Percentiles rank a stretch among this genome's conserved stretches.
These are phyloP conservation scores for Aplocera efformata DNA, from an alignment of 2,888 invertebrate genomes.

Conservation along the genomic window DNA sequence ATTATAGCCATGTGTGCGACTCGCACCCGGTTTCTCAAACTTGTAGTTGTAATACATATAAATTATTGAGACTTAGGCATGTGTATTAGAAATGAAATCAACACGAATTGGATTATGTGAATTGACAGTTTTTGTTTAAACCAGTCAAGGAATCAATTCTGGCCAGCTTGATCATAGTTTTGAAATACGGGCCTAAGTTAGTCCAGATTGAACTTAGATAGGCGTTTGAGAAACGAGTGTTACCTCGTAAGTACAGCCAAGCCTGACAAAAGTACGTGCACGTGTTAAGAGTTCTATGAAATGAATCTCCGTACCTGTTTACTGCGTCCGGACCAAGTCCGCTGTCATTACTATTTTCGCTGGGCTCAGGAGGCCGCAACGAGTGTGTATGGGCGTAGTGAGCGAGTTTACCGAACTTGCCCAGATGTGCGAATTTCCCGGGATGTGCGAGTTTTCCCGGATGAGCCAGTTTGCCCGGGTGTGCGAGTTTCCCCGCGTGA, in stretches of 20 bases:
- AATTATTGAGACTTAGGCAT: not conserved
- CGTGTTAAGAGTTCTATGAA: slow-evolving; percentile 15
- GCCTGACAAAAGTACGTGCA: slow-evolving; percentile 10
- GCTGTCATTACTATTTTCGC: slow-evolving; percentile 94
- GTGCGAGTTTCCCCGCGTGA: slow-evolving; percentile 72
- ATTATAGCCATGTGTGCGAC: not conserved
- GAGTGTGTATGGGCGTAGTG: slow-evolving; percentile 72
- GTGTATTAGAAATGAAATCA: not conserved
- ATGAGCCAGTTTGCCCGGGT: slow-evolving; percentile 63
- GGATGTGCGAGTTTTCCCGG: slow-evolving; percentile 53
- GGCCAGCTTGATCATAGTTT: too few relatives aligned
- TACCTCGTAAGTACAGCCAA: too few relatives aligned
- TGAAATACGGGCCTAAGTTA: too few relatives aligned
- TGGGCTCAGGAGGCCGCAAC: slow-evolving; percentile 79
- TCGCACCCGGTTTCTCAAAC: not conserved
- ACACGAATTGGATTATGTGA: too few relatives aligned
- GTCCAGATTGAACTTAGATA: too few relatives aligned
- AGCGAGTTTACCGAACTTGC: slow-evolving; percentile 64
- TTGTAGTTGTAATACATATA: not conserved
- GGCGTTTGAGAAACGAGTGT: too few relatives aligned
- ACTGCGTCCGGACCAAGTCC: slow-evolving; percentile 90
- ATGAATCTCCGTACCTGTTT: slow-evolving; percentile 64
- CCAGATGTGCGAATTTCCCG: slow-evolving; percentile 58
- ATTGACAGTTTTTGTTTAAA: too few relatives aligned
- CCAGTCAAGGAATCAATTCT: too few relatives aligned